Evolutionary conservation across 2,888 invertebrate genomes (phyloP).

Genomic region (Chloroclysta siterata): DNA sequence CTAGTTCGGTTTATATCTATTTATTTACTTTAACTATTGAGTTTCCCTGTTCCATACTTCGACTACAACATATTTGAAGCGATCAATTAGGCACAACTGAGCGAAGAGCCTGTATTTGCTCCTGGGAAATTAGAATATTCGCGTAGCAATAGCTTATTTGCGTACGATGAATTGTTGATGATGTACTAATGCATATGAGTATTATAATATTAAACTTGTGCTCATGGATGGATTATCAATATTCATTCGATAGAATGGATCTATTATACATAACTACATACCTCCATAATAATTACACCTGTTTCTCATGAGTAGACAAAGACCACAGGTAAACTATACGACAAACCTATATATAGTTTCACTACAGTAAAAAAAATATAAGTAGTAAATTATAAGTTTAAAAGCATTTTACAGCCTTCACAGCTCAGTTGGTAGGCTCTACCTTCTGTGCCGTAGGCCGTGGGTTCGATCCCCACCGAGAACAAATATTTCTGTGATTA

Average conservation of each 20-base stretch:
- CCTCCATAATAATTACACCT: too few relatives aligned
- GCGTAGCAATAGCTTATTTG: constrained; percentile 24
- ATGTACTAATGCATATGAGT: constrained; percentile 22
- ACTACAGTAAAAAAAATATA: too few relatives aligned
- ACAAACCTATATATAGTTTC: too few relatives aligned
- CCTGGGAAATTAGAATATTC: constrained; percentile 52
- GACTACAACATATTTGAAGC: constrained; percentile 14
- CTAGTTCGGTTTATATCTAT: too few relatives aligned
- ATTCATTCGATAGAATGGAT: neutral
- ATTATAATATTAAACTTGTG: constrained; percentile 10
- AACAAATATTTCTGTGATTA: too few relatives aligned
- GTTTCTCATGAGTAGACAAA: too few relatives aligned
- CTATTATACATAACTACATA: neutral
- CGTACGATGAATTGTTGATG: constrained; percentile 35
- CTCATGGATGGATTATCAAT: neutral
- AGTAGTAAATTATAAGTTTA: too few relatives aligned
- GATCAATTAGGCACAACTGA: constrained; percentile 32
- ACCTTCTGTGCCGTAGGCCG: too few relatives aligned
- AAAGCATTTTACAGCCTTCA: too few relatives aligned
- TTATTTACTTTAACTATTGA: neutral
- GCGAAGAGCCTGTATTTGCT: constrained; percentile 42
- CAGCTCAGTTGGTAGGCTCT: too few relatives aligned
- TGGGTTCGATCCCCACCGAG: too few relatives aligned
- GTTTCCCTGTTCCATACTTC: constrained; percentile 2
- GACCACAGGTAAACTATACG: too few relatives aligned